Percentiles rank a stretch among this genome's conserved stretches.
These are phyloP conservation scores for Chrysocyon brachyurus DNA, from an alignment of 2,797 vertebrate species.

Conservation along the genomic window DNA sequence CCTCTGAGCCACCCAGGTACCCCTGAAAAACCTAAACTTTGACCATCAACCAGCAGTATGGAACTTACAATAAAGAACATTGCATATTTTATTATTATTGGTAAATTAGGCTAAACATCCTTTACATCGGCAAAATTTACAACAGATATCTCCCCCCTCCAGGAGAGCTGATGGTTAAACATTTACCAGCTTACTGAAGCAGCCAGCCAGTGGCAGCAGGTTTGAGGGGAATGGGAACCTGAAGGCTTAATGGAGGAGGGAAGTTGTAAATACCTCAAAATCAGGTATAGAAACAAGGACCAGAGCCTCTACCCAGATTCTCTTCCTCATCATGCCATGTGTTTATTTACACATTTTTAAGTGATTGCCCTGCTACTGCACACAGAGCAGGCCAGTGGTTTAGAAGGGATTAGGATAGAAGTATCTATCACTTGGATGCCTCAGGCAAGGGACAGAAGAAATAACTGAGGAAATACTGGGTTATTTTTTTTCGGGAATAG, in stretches of 20 bases:
- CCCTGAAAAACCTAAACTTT: not conserved
- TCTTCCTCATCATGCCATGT: not conserved
- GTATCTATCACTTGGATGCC: not conserved
- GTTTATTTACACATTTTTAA: slow-evolving; percentile 31
- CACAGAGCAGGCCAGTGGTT: not conserved
- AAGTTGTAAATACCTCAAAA: not conserved
- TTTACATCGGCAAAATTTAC: slow-evolving; percentile 7
- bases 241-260: not conserved
- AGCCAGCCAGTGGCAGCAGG: not conserved
- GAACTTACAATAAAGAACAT: not conserved
- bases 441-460: slow-evolving; percentile 9
- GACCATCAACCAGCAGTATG: not conserved
- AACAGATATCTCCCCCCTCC: not conserved
- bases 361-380: not conserved
- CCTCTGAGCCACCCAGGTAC: not conserved
- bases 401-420: not conserved
- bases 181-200: not conserved
- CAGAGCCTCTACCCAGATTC: not conserved
- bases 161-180: not conserved
- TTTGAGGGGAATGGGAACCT: not conserved
- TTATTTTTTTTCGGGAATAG: slow-evolving; percentile 30
- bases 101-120: slow-evolving; percentile 16
- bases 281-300: not conserved
- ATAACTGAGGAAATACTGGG: not conserved
- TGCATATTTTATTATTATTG: not conserved